Evolutionary conservation across 2,113 vertebrate species (phyloP), one percentile per base, ranked within the genome.

Genomic region (Tretioscincus oriximinensis): DNA sequence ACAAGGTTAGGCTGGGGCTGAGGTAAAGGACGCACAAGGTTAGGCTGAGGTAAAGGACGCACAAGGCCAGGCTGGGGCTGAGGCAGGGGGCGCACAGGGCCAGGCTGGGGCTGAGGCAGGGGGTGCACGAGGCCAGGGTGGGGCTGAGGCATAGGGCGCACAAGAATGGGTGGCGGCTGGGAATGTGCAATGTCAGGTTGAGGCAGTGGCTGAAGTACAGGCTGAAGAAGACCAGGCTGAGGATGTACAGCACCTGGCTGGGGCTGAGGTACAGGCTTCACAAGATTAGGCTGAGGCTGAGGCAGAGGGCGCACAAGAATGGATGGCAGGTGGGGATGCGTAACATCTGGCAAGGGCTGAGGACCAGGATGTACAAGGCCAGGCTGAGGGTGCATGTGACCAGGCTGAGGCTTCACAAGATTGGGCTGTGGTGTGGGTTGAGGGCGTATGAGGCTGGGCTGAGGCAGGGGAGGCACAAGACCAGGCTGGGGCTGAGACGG

Each of bases 391-490:
- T 0, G 24, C n/a, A 88, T 29, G 1, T 81, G 45, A 0, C 66
- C 20, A 0, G 67, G 31, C 16, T 84, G 79, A 14, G 28, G 77
- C 10, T n/a, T 16, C 4, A 29, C 26, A 2, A 28, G 85, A 1
- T 60, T 0, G 2, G 84, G 35, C 35, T 0, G 58, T 0, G 20
- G 45, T 0, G 35, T 63, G 12, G 10, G 3, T 11, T 0, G 35
- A 60, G 12, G 10, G 5, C 7, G 24, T n/a, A 88, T 29, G 1
- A 82, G 45, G 0, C 66, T 16, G 0, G 67, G 31, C 16, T 85
- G 79, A 14, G 28, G 77, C 14, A 0, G 68, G 2, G 16, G 71
- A 16, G n/a, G 14, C 4, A 29, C 64, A 2, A 28, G 85, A 1
- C 64, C 0, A 2, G 84, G 2, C 0, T 76, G 51, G 51, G 0